Base-by-base conservation (phyloP, 1,140 invertebrate species). In the Eumaeus atala region DNA sequence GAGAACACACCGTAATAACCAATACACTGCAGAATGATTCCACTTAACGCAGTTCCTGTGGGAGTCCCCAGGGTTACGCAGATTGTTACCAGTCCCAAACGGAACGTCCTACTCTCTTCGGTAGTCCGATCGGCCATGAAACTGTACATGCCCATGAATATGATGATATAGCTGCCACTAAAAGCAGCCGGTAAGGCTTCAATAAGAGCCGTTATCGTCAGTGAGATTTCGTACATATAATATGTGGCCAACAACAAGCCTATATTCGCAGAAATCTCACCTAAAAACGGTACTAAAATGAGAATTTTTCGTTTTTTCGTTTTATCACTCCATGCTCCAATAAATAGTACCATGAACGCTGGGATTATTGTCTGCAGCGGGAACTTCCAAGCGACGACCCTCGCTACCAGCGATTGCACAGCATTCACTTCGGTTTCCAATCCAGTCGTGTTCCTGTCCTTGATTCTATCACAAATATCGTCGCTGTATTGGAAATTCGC, bases 231-330 rank as follows among this genome's bases (percentile, higher is more conserved):
- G 33, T 85, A 77, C 55, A 89, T 89, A 56, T 72, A 86, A 61
- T 80, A 82, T 1, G 84, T 87, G n/a, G 78, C 77, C 16, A 87
- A 63, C 56, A 87, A 47, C 6, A 87, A 59, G 16, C 82, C 85
- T 49, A 79, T 74, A 61, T 84, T 84, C 4, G 87, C 77, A 21
- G 89, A 74, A 33, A 90, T 84, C 63, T 92, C 91, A 8, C 91
- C 91, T 6, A 90, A 56, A 28, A 92, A 86, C 1, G 91, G 91
- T 18, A 91, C 58, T 8, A 92, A 62, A 66, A 92, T 89, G 54
- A 90, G 91, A 16, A 92, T 88, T 78, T 93, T 93, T 37, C 91
- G 67, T 56, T 90, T 89, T 53, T 92, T 91, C 47, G 91, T 89
- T 36, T 89, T 86, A 70, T 92, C 91, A 59, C 91, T 91, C 89